A percentile compares a stretch with the other conserved stretches of the same genome.
phyloP scores from a whole-genome alignment of 2,113 vertebrate species.

The Triplophysa tibetana region DNA sequence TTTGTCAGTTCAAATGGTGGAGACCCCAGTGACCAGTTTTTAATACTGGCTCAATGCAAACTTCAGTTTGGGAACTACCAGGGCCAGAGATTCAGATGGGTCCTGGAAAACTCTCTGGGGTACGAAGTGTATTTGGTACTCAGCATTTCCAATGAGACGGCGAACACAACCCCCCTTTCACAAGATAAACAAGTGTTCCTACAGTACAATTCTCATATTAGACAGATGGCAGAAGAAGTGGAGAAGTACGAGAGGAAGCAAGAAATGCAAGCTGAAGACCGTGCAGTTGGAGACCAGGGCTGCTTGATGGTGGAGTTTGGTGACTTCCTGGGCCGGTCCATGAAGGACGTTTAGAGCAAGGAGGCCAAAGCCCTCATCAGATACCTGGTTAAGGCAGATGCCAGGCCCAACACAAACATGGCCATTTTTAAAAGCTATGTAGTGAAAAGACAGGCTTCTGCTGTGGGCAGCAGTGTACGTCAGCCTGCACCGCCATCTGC shows the following conservation, averaged over 20 bases:
- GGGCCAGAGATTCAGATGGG: neutral
- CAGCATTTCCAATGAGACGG: slow-evolving; percentile 3
- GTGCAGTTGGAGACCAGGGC: slow-evolving; percentile 13
- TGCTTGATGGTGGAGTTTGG: slow-evolving; percentile 26
- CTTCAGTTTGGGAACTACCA: slow-evolving; percentile 26
- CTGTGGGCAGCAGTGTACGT: neutral
- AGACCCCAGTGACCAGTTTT: too few relatives aligned
- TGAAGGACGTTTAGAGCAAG: slow-evolving; percentile 25
- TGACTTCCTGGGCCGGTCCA: slow-evolving; percentile 9
- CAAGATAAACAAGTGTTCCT: slow-evolving; percentile 16
- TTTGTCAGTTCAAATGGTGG: too few relatives aligned
- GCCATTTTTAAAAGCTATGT: slow-evolving; percentile 7
- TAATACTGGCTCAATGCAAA: neutral
- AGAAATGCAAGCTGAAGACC: slow-evolving; percentile 20
- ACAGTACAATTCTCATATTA: slow-evolving; percentile 16
- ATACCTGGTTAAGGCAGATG: slow-evolving; percentile 11
- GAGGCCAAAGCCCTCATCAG: slow-evolving; percentile 25
- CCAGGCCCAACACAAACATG: slow-evolving; percentile 21
- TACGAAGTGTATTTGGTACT: slow-evolving; percentile 5
- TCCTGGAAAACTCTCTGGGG: slow-evolving; percentile 5
- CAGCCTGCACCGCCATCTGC: neutral
- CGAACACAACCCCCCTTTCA: neutral
- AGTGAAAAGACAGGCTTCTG: neutral
- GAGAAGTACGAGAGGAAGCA: slow-evolving; percentile 21
- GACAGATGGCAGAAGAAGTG: slow-evolving; percentile 8